Evolutionary conservation across 1,140 invertebrate genomes (phyloP), one percentile per base, ranked within the genome.

Genomic region (Listronotus bonariensis): DNA sequence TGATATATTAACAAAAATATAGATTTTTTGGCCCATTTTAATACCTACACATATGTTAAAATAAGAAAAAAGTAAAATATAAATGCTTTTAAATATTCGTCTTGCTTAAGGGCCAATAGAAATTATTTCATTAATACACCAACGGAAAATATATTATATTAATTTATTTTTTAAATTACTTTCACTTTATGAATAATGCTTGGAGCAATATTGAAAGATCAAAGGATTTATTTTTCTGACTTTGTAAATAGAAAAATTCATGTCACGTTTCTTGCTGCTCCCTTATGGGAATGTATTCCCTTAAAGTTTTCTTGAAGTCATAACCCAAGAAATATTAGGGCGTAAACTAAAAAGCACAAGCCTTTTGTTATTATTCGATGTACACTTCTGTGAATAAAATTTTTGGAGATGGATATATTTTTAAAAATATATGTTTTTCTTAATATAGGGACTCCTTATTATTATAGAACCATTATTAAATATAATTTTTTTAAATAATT

Each of bases 181-280:
- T 52, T 49, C 20, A 8, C 51, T 54, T 42, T 62, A 62, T 62
- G 59, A 62, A 62, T 62, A 49, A 62, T 54, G 59, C 43, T 53
- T 49, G 53, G 49, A 31, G 17, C 49, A 62, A 62, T 62, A 62
- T 62, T 62, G 59, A 62, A 53, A 62, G 59, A 62, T 62, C 59
- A 62, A 54, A 62, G 59, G 49, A 43, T 53, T 36, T 62, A 62
- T 62, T 53, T 62, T 40, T 18, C 40, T 46, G 51, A 34, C 32
- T 42, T n/a, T 15, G 17, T 34, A 43, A 12, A 45, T 14, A 53
- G 10, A 15, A 36, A 49, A 62, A 53, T 62, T 62, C 52, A 18
- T 15, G 52, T 62, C 59, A 62, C 59, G 59, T 62, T 54, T 17
- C 12, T 32, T 62, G 9, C 34, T 43, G n/a, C 36, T 11, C 45